Evolutionary conservation across 2,797 vertebrate species (phyloP), one percentile per base, ranked within the genome.

Genomic region (Synanceia verrucosa): DNA sequence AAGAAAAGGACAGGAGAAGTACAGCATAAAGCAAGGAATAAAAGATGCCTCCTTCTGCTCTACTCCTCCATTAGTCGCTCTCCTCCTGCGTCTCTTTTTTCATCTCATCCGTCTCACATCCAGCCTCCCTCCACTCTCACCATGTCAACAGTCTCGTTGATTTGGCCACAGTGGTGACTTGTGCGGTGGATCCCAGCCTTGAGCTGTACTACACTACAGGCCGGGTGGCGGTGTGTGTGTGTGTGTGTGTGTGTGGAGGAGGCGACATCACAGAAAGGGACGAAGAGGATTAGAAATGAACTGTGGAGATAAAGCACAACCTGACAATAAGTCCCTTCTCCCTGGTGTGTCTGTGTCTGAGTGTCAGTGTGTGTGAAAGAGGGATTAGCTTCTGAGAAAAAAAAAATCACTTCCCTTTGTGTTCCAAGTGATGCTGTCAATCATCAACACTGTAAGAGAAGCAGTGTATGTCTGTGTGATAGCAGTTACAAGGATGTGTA

Each of bases 231-330:
- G 50, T 29, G 28, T 55, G 5, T 12, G 10, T 34, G 53, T 67
- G 67, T 31, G 59, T 73, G 52, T 43, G 48, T 34, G 70, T 59
- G 70, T 64, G 50, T 48, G 63, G 31, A 41, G 59, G 55, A 24
- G 39, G 33, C 41, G 57, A 63, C 11, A 18, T 48, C 34, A 60
- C 36, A 57, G 57, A 83, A 73, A 75, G 58, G 61, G 62, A 83
- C 77, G 61, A 58, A 83, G 73, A 76, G 85, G 87, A 89, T 88
- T 90, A 88, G 65, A 91, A 83, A 89, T 86, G 60, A 90, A 88
- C 82, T 79, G 79, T 82, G 77, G 73, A 76, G 82, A 84, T 67
- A 57, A 82, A 84, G 85, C 82, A 83, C 79, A 84, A 82, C 70
- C 85, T 82, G 74, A 87, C 90, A 86, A 85, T 86, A 85, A 87